These are phyloP conservation scores for Pteromalus puparum DNA, from an alignment of 1,140 invertebrate species.

Conservation along the genomic window DNA sequence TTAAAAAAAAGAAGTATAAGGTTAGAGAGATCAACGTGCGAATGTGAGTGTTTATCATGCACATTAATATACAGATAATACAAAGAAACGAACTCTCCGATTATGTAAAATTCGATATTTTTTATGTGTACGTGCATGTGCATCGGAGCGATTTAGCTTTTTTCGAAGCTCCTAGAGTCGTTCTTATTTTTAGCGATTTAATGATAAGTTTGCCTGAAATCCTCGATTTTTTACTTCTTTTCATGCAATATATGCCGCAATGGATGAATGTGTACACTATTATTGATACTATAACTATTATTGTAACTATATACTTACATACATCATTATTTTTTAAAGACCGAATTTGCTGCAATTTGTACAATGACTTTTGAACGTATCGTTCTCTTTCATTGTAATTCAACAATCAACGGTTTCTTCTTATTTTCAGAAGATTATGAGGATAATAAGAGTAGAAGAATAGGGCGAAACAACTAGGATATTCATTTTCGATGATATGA, in stretches of 20 bases:
- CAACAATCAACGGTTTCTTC: background rate
- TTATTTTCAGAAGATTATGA: background rate
- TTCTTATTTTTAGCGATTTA: slow-evolving; percentile 19
- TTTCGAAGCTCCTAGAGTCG: background rate
- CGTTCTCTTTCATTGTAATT: background rate
- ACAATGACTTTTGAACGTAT: background rate
- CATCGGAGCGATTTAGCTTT: background rate
- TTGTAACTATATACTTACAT: background rate
- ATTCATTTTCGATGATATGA: background rate
- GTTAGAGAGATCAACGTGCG: background rate
- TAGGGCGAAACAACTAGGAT: background rate
- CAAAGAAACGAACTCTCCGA: slow-evolving; percentile 9
- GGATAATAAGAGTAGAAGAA: background rate
- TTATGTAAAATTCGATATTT: slow-evolving; percentile 34
- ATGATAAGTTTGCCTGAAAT: background rate
- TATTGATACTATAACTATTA: slow-evolving; percentile 14
- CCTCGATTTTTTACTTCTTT: slow-evolving; percentile 7
- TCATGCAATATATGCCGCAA: background rate
- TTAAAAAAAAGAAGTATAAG: background rate
- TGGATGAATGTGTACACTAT: slow-evolving; percentile 1
- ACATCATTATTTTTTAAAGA: slow-evolving; percentile 9
- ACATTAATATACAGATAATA: slow-evolving; percentile 5
- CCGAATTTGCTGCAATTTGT: background rate
- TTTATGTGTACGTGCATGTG: background rate
- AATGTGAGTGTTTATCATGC: background rate